Evolutionary conservation across 2,888 invertebrate genomes (phyloP).

Genomic region (Polydrusus pterygomalis): DNA sequence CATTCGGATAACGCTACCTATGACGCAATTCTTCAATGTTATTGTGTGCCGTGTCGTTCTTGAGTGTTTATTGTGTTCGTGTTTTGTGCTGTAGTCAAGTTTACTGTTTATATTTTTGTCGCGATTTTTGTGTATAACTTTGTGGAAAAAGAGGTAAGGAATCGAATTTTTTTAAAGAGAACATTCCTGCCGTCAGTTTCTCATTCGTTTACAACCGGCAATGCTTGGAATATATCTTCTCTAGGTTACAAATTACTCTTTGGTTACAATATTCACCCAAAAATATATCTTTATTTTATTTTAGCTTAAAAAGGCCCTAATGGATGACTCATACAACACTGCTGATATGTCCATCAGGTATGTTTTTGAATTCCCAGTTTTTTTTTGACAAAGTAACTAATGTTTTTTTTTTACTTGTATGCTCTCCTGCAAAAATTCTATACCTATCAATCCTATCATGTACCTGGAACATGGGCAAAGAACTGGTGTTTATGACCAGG

Average conservation of each 20-base stretch:
- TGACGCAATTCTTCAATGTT: no score
- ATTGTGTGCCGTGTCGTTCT: no score
- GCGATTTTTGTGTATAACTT: not conserved
- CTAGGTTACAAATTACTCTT: not conserved
- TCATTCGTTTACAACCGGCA: not conserved
- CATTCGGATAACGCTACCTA: no score
- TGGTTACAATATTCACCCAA: not conserved
- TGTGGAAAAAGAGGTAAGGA: constrained; percentile 1
- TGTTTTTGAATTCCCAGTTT: not conserved
- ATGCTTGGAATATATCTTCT: not conserved
- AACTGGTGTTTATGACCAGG: not conserved
- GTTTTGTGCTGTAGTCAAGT: no score
- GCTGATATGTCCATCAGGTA: constrained; percentile 7
- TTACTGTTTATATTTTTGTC: constrained; percentile 1
- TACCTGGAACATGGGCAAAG: no score
- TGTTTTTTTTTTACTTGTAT: not conserved
- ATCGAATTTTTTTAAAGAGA: not conserved
- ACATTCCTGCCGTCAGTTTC: not conserved
- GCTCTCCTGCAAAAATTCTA: not conserved
- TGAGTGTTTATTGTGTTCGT: no score
- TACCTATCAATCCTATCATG: not conserved
- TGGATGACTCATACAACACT: not conserved
- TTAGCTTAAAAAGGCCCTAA: not conserved
- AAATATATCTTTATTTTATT: not conserved
- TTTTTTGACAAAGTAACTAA: not conserved